Base-by-base conservation (phyloP, 2,113 vertebrate species). In the Chinchilla lanigera region DNA sequence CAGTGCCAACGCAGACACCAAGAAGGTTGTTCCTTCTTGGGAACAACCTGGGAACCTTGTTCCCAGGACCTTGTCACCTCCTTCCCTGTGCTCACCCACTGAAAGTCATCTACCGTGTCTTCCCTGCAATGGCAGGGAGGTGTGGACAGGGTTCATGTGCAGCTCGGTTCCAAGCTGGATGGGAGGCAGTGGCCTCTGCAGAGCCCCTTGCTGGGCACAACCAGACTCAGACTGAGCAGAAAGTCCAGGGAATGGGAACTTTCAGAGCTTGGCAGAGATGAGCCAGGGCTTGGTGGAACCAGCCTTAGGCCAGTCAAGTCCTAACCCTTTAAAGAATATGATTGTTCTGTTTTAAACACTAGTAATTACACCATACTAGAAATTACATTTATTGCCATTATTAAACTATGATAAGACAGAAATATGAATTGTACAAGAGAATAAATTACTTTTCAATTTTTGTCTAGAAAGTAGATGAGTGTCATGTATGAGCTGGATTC, bases 281-380 rank as follows among this genome's bases (percentile, higher is more conserved):
- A 24, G 26, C 60, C 60, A 61, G 9, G 12, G 3, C 17, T 60
- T 30, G 14, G 26, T 11, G 60, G 6, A 86, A 22, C 3, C 17
- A 33, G 4, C 22, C 4, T 41, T 17, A 73, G 3, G 4, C 6
- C 11, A 28, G 7, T 35, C 6, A 44, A 5, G 28, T 19, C n/a
- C n/a, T n/a, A n/a, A n/a, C n/a, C 8, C 61, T 52, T 75, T 65
- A 80, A 54, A 58, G 2, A 71, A 33, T n/a, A 50, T 47, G 5
- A 44, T 26, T 69, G 19, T 60, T 94, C 69, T 47, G 58, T 65
- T 90, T 47, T 90, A 86, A 90, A 81, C 89, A 77, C 73, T 71
- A n/a, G 60, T 67, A 91, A 65, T 80, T 38, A 52, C 0, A 38
- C 28, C n/a, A 56, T 80, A 52, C 9, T 38, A 90, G 38, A 63